phyloP scores from a whole-genome alignment of 1,140 invertebrate genomes.

The Probaryconus sp. region DNA sequence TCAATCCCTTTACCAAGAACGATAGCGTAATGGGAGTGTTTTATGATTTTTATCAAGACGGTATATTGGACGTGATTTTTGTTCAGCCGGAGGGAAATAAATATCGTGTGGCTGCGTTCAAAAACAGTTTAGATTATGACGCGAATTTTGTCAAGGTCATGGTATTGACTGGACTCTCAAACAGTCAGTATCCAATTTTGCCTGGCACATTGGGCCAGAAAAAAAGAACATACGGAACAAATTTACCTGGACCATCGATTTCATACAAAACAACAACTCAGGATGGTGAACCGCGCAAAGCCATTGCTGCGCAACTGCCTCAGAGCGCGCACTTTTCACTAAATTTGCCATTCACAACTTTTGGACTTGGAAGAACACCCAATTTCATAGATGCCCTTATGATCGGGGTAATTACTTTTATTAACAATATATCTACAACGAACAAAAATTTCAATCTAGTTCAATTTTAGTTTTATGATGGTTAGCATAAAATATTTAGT shows the following conservation, averaged over 20 bases:
- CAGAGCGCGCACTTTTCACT: constrained; percentile 95
- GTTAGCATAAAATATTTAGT: too few relatives aligned
- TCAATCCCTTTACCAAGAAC: constrained; percentile 83
- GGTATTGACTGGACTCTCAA: constrained; percentile 91
- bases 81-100: constrained; percentile 81
- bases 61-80: constrained; percentile 89
- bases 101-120: constrained; percentile 84
- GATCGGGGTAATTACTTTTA: constrained; percentile 85
- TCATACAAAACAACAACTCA: constrained; percentile 91
- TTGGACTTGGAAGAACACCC: constrained; percentile 96
- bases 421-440: too few relatives aligned
- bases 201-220: constrained; percentile 85
- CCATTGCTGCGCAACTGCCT: constrained; percentile 90
- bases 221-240: constrained; percentile 90
- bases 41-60: constrained; percentile 94
- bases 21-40: constrained; percentile 90
- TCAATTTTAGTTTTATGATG: too few relatives aligned
- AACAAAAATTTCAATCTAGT: too few relatives aligned
- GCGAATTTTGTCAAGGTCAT: constrained; percentile 97
- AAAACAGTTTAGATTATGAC: constrained; percentile 94
- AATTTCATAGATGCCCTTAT: constrained; percentile 96
- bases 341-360: constrained; percentile 95
- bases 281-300: constrained; percentile 85
- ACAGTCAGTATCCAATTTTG: constrained; percentile 83
- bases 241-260: constrained; percentile 92